Conservation (phyloP, 1,140 invertebrate genomes). For the Sipha flava region DNA sequence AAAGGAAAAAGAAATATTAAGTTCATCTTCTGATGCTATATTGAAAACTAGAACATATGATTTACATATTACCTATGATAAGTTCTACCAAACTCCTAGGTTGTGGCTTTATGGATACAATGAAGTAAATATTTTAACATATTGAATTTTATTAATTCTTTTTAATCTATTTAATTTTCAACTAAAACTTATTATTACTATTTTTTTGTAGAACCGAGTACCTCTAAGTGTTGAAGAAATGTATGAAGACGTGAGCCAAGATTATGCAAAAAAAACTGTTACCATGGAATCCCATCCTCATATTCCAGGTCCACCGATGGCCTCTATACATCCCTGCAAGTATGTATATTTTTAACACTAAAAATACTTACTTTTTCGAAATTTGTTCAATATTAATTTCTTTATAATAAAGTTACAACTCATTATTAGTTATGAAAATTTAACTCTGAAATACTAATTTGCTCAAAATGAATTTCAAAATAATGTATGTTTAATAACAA, state of each 20-base stretch:
- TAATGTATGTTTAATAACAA: no score
- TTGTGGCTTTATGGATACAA: constrained; percentile 96
- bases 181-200: no score
- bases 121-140: constrained; percentile 62
- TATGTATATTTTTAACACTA: constrained; percentile 42
- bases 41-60: constrained; percentile 94
- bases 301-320: constrained; percentile 81
- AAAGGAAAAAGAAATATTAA: not conserved
- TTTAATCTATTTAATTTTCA: not conserved
- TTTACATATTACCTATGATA: constrained; percentile 98
- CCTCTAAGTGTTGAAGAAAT: constrained; percentile 89
- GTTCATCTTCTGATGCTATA: constrained; percentile 55
- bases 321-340: constrained; percentile 93
- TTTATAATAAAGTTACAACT: no score
- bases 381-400: no score
- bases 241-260: constrained; percentile 98
- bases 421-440: no score
- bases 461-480: no score
- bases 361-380: no score
- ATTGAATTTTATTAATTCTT: not conserved
- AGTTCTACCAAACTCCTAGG: constrained; percentile 99
- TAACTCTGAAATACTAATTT: no score
- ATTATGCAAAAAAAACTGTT: constrained; percentile 99
- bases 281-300: constrained; percentile 98
- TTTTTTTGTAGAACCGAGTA: constrained; percentile 79